Evolutionary conservation across 2,888 invertebrate genomes (phyloP).

Genomic region (Tricholauxania praeusta): DNA sequence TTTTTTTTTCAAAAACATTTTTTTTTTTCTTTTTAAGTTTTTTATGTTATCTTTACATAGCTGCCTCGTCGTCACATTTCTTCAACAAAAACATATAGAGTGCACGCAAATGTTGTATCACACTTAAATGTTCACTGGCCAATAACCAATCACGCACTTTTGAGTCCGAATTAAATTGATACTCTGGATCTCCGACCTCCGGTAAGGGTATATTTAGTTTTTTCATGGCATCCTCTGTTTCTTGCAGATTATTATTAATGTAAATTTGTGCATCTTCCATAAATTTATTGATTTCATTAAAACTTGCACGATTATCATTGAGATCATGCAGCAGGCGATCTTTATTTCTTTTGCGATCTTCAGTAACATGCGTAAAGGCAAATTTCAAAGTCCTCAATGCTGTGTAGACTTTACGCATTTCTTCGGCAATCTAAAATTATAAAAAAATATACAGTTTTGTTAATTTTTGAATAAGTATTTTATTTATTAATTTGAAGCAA

Average conservation of each 20-base stretch:
- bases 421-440: slow-evolving; percentile 34
- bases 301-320: slow-evolving; percentile 35
- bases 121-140: slow-evolving; percentile 44
- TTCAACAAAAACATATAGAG: slow-evolving; percentile 32
- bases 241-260: slow-evolving; percentile 39
- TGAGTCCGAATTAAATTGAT: slow-evolving; percentile 26
- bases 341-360: slow-evolving; percentile 40
- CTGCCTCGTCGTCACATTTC: slow-evolving; percentile 38
- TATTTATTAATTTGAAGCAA: too few species aligned
- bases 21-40: slow-evolving; percentile 1
- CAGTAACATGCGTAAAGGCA: slow-evolving; percentile 35
- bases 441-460: neutral
- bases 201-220: slow-evolving; percentile 42
- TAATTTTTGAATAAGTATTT: neutral
- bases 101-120: slow-evolving; percentile 33
- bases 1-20: neutral
- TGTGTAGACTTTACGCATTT: slow-evolving; percentile 48
- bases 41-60: slow-evolving; percentile 19
- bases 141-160: slow-evolving; percentile 47
- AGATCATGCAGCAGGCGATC: slow-evolving; percentile 36
- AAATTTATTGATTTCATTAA: slow-evolving; percentile 39
- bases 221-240: slow-evolving; percentile 36
- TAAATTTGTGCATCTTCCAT: slow-evolving; percentile 29
- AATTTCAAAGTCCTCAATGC: slow-evolving; percentile 47
- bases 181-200: slow-evolving; percentile 31